phyloP scores from a whole-genome alignment of 2,888 invertebrate species.

The Agrochola litura region DNA sequence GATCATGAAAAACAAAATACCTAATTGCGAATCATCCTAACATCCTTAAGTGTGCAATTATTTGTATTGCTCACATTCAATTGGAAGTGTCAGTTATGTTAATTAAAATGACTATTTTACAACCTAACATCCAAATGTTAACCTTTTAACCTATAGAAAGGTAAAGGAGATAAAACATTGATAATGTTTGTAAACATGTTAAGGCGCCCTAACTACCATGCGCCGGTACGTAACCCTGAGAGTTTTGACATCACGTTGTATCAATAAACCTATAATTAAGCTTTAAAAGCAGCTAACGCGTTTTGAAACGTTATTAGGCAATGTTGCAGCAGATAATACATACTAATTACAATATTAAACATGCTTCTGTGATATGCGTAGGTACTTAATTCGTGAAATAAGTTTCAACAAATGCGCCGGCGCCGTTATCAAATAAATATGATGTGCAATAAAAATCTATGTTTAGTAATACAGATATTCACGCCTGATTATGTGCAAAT shows the following conservation, averaged over 20 bases:
- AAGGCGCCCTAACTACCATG: slow-evolving; percentile 23
- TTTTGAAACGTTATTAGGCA: slow-evolving; percentile 45
- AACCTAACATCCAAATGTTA: slow-evolving; percentile 7
- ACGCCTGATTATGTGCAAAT: slow-evolving; percentile 18
- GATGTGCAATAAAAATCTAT: slow-evolving; percentile 20
- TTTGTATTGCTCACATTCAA: background rate
- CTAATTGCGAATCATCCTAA: background rate
- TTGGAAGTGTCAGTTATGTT: slow-evolving; percentile 7
- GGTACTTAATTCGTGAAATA: slow-evolving; percentile 15
- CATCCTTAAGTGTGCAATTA: background rate
- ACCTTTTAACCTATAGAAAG: slow-evolving; percentile 19
- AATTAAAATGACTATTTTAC: slow-evolving; percentile 7
- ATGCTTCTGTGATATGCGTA: slow-evolving; percentile 27
- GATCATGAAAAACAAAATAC: background rate
- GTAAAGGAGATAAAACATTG: slow-evolving; percentile 19
- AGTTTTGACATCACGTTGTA: slow-evolving; percentile 45
- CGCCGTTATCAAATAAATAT: slow-evolving; percentile 11
- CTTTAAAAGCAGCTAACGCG: slow-evolving; percentile 40
- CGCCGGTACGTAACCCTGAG: slow-evolving; percentile 47
- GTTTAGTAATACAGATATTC: slow-evolving; percentile 19
- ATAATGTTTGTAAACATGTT: slow-evolving; percentile 16
- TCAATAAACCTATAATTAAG: slow-evolving; percentile 55
- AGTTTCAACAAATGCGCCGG: slow-evolving; percentile 15
- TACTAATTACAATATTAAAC: slow-evolving; percentile 54
- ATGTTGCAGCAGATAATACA: slow-evolving; percentile 46